Conservation (phyloP, 2,797 vertebrate genomes). For the Manis javanica region DNA sequence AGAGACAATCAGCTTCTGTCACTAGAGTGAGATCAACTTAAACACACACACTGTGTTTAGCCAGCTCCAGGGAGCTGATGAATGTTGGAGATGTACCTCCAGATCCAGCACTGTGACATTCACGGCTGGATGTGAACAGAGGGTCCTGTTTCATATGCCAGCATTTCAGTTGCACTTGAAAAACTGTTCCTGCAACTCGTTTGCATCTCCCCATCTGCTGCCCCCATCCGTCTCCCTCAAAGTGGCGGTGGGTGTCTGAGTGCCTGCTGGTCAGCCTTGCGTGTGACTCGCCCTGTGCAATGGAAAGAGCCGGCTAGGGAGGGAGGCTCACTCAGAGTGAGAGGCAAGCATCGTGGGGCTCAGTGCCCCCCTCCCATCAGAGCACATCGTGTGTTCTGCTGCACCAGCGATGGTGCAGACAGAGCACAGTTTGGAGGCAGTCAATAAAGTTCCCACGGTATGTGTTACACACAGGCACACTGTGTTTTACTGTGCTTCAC, state of each 20-base stretch:
- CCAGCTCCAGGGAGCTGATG: neutral
- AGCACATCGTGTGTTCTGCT: no score
- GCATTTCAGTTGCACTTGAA: neutral
- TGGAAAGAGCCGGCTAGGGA: neutral
- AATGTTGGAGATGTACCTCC: neutral
- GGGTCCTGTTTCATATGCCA: neutral
- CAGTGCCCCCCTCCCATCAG: no score
- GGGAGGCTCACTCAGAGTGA: neutral
- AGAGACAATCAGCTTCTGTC: neutral
- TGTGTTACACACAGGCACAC: no score
- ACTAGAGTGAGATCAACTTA: neutral
- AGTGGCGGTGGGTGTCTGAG: no score
- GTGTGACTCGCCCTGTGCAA: neutral
- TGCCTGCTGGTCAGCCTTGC: neutral
- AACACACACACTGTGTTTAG: neutral
- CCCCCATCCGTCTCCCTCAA: no score
- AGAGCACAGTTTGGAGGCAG: no score
- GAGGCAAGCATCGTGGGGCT: neutral
- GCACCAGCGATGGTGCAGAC: no score
- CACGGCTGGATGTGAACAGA: neutral
- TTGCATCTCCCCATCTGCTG: no score
- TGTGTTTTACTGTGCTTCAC: neutral
- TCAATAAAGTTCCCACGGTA: no score
- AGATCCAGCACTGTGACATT: fast-evolving
- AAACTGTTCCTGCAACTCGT: neutral